phyloP scores from a whole-genome alignment of 2,113 vertebrate species.

The Fukomys damarensis region DNA sequence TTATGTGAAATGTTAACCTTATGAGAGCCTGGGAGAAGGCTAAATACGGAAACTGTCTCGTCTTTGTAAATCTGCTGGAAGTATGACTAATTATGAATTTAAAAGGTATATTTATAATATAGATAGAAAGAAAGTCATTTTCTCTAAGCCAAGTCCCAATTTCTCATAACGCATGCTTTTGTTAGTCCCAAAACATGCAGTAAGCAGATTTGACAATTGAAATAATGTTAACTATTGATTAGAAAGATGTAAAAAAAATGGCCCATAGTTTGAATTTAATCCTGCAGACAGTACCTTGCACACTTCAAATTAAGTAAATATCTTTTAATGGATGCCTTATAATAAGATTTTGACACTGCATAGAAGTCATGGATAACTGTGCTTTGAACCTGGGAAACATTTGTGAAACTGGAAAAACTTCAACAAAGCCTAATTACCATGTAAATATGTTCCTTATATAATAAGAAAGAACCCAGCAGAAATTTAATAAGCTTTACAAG shows the following conservation, averaged over 20 bases:
- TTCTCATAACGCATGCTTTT: neutral
- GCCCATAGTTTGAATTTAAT: neutral
- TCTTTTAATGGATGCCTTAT: neutral
- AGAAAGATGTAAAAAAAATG: neutral
- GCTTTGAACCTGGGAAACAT: neutral
- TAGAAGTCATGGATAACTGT: neutral
- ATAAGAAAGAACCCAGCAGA: neutral
- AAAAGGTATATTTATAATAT: neutral
- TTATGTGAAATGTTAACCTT: neutral
- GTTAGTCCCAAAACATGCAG: neutral
- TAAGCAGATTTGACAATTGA: neutral
- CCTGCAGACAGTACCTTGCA: neutral
- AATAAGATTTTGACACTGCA: neutral
- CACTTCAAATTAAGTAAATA: neutral
- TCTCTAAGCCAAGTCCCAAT: neutral
- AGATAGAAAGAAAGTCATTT: neutral
- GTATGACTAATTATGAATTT: neutral
- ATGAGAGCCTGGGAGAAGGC: neutral
- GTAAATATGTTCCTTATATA: neutral
- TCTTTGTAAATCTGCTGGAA: neutral
- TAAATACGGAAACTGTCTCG: neutral
- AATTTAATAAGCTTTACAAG: neutral
- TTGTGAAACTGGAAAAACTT: constrained; percentile 13
- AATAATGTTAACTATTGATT: neutral
- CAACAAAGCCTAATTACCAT: neutral